Conservation (phyloP, 2,113 vertebrate species). For the Vanacampus margaritifer region DNA sequence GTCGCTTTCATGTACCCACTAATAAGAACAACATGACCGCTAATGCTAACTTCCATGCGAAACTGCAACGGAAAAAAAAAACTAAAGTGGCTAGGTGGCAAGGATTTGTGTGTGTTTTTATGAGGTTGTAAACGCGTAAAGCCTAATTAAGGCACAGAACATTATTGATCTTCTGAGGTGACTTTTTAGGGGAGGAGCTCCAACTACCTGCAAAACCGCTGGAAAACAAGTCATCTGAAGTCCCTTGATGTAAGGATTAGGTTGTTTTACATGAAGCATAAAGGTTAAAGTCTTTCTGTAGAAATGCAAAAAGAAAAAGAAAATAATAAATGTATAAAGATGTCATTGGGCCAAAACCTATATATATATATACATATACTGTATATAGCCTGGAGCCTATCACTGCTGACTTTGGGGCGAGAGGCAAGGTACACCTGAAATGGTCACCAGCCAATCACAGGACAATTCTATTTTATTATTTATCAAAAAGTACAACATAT, state of each 20-base stretch:
- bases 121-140: neutral
- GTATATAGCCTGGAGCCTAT: no score
- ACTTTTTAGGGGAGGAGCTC: neutral
- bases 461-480: no score
- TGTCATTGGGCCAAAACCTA: no score
- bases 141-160: neutral
- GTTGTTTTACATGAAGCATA: neutral
- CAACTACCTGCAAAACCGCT: no score
- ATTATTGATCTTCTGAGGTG: neutral
- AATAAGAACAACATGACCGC: conserved; percentile 93
- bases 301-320: no score
- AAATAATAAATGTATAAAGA: neutral
- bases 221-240: neutral
- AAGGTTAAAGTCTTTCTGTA: no score
- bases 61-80: conserved; percentile 7
- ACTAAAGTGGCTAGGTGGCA: neutral
- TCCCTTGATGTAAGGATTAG: neutral
- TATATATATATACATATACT: no score
- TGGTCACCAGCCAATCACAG: no score
- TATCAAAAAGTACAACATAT: no score
- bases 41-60: conserved; percentile 81
- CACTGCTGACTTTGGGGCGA: no score
- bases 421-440: no score
- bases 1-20: conserved; percentile 88
- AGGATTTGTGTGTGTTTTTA: neutral